phyloP scores from a whole-genome alignment of 1,140 invertebrate species.

The Drosophila carrolli region DNA sequence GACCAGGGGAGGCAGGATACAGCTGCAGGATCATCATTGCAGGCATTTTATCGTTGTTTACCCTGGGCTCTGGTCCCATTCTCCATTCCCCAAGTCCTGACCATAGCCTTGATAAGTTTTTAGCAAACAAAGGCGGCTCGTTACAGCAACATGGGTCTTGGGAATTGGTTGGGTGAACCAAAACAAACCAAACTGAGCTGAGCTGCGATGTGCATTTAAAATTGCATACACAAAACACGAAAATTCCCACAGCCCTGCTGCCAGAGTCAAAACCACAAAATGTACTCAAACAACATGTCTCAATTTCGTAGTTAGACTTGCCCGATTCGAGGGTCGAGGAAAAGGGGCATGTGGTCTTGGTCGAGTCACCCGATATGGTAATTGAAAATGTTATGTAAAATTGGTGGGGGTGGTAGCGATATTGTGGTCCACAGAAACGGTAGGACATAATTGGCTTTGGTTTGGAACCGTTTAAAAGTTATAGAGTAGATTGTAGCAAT shows the following conservation, averaged over 20 bases:
- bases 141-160: constrained; percentile 70
- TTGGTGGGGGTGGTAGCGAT: constrained; percentile 18
- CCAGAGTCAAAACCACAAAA: constrained; percentile 64
- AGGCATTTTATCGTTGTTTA: constrained; percentile 63
- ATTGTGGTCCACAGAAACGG: constrained; percentile 18
- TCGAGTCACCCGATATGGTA: constrained; percentile 39
- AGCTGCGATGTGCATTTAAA: constrained; percentile 53
- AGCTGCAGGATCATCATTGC: constrained; percentile 64
- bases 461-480: constrained; percentile 45
- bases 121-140: constrained; percentile 71
- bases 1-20: constrained; percentile 5
- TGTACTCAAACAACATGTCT: constrained; percentile 79
- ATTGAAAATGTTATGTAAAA: constrained; percentile 42
- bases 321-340: background rate
- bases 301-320: constrained; percentile 68
- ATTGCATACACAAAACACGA: constrained; percentile 53
- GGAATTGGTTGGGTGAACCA: constrained; percentile 44
- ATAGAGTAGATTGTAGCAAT: constrained; percentile 17
- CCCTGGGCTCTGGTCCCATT: constrained; percentile 20
- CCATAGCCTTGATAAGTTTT: constrained; percentile 78
- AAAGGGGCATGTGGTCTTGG: constrained; percentile 16
- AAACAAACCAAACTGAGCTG: constrained; percentile 23
- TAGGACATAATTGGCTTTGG: constrained; percentile 41
- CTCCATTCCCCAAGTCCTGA: constrained; percentile 27
- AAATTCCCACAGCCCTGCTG: constrained; percentile 27